Conservation (phyloP, 2,888 invertebrate genomes). For the Stenodema calcarata region DNA sequence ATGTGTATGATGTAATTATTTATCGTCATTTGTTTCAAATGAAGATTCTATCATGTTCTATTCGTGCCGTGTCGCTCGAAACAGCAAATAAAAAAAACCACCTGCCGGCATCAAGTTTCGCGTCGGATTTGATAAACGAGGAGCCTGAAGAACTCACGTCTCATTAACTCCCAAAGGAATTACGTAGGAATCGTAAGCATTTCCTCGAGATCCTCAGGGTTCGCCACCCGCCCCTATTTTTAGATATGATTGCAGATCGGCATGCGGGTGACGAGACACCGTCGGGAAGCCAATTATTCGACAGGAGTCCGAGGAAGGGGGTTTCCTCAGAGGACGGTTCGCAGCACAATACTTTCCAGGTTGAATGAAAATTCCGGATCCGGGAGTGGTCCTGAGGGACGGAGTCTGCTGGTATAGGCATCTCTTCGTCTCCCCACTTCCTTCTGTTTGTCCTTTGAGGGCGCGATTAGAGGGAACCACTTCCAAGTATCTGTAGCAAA, state of each 20-base stretch:
- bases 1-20: too few species aligned
- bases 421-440: constrained; percentile 26
- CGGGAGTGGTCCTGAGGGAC: constrained; percentile 11
- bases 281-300: constrained; percentile 18
- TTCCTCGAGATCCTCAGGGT: background rate
- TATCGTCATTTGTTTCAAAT: too few species aligned
- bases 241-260: constrained; percentile 33
- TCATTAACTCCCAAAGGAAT: constrained; percentile 24
- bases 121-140: constrained; percentile 31
- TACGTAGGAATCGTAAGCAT: constrained; percentile 24
- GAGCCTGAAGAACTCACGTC: constrained; percentile 35
- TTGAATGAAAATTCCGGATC: constrained; percentile 44
- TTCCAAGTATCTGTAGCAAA: constrained; percentile 47
- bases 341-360: constrained; percentile 19
- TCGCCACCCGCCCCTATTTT: constrained; percentile 15
- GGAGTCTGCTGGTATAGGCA: constrained; percentile 10
- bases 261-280: constrained; percentile 5
- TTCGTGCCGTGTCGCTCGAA: background rate
- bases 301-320: background rate
- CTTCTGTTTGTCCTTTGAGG: constrained; percentile 20
- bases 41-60: too few species aligned
- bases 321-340: background rate
- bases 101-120: background rate
- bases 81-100: background rate
- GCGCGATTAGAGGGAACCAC: constrained; percentile 47